These are phyloP conservation scores for Xylota sylvarum DNA, from an alignment of 2,888 invertebrate species.

Conservation along the genomic window DNA sequence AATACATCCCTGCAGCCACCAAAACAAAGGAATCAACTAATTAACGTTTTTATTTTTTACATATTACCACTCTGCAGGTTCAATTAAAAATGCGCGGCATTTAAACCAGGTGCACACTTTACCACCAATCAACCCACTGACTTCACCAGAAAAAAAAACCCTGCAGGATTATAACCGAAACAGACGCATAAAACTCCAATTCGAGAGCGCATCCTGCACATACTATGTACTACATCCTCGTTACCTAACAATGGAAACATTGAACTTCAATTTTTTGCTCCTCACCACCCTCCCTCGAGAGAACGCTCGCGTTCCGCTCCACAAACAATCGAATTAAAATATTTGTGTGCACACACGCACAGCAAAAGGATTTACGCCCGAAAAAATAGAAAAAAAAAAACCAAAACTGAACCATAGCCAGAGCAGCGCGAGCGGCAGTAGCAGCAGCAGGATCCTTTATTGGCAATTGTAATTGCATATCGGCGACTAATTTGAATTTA, in stretches of 20 bases:
- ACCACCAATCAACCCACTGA: conserved; percentile 43
- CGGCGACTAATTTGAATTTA: conserved; percentile 79
- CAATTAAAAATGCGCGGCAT: conserved; percentile 43
- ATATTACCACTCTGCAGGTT: conserved; percentile 1
- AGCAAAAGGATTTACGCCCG: conserved; percentile 34
- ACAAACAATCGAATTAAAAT: conserved; percentile 65
- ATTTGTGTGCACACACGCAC: conserved; percentile 49
- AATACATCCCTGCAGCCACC: too few relatives aligned
- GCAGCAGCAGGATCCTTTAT: conserved; percentile 51
- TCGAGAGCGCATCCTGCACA: conserved; percentile 21
- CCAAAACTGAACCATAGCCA: neutral
- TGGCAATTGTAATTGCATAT: conserved; percentile 75
- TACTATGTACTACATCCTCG: conserved; percentile 30
- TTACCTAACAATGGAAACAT: conserved; percentile 62
- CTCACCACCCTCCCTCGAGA: neutral
- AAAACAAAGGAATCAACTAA: conserved; percentile 46
- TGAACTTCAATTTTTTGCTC: conserved; percentile 63
- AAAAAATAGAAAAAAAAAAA: conserved; percentile 44
- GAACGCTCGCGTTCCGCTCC: conserved; percentile 7
- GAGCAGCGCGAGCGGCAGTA: too few relatives aligned
- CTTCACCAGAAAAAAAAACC: conserved; percentile 45
- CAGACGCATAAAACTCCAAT: conserved; percentile 62
- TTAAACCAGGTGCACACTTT: conserved; percentile 51
- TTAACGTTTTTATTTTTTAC: conserved; percentile 36
- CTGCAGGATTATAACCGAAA: conserved; percentile 50